Evolutionary conservation across 2,888 invertebrate species (phyloP).

Genomic region (Eristalis pertinax): DNA sequence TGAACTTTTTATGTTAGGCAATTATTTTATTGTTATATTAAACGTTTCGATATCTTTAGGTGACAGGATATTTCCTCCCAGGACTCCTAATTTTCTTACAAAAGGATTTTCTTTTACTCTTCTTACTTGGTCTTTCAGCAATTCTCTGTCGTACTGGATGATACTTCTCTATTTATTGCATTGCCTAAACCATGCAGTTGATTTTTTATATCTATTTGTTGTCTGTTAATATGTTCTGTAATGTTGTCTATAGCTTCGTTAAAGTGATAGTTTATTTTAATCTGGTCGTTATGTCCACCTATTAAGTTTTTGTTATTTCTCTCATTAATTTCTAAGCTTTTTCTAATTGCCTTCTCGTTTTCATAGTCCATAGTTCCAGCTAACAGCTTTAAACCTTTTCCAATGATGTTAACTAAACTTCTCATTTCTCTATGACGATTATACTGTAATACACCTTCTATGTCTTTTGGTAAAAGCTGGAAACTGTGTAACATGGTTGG

Average conservation of each 20-base stretch:
- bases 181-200: slow-evolving; percentile 4
- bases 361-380: neutral
- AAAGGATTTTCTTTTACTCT: neutral
- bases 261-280: slow-evolving; percentile 4
- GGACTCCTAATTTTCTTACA: neutral
- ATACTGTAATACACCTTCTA: neutral
- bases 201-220: slow-evolving; percentile 22
- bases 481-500: neutral
- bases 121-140: slow-evolving; percentile 1
- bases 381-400: neutral
- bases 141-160: neutral
- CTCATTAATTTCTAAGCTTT: slow-evolving; percentile 15
- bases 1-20: no score
- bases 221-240: slow-evolving; percentile 24
- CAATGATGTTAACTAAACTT: slow-evolving; percentile 11
- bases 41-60: neutral
- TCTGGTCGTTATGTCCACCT: slow-evolving; percentile 18
- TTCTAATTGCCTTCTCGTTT: neutral
- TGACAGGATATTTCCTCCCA: neutral
- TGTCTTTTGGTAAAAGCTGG: neutral
- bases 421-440: neutral
- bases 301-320: slow-evolving; percentile 27
- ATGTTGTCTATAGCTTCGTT: slow-evolving; percentile 19
- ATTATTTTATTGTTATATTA: no score
- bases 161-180: neutral